Evolutionary conservation across 2,113 vertebrate genomes (phyloP).

Genomic region (Archocentrus centrarchus): DNA sequence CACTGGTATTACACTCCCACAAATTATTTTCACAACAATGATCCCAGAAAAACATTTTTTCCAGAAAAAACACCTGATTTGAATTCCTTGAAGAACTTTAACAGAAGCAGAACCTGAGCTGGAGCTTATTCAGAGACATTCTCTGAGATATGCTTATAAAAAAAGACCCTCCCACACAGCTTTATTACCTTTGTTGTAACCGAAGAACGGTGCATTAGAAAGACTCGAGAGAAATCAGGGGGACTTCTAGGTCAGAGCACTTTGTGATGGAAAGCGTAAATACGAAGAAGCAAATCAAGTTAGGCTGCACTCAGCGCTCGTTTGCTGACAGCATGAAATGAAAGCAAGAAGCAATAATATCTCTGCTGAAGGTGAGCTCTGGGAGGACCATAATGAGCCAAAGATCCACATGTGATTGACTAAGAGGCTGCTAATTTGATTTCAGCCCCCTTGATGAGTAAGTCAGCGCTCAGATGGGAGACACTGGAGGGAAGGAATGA

Average conservation of each 20-base stretch:
- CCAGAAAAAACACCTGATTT: neutral
- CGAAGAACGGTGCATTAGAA: conserved; percentile 28
- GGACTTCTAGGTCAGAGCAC: conserved; percentile 53
- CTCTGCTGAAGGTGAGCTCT: conserved; percentile 50
- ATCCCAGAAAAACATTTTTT: neutral
- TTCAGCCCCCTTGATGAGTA: conserved; percentile 52
- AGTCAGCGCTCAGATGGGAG: conserved; percentile 28
- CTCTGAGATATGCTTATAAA: neutral
- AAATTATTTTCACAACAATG: neutral
- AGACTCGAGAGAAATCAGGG: conserved; percentile 12
- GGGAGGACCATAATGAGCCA: conserved; percentile 59
- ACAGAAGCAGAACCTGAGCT: neutral
- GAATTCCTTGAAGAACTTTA: neutral
- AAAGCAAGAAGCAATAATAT: conserved; percentile 54
- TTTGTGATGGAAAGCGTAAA: conserved; percentile 65
- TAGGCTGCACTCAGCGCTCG: conserved; percentile 57
- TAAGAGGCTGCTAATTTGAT: conserved; percentile 66
- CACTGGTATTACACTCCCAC: neutral
- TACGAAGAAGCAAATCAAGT: conserved; percentile 56
- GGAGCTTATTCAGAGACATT: neutral
- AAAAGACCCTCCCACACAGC: neutral
- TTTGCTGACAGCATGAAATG: conserved; percentile 62
- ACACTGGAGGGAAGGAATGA: neutral
- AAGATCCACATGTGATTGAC: conserved; percentile 65
- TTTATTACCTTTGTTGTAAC: conserved; percentile 34